These are phyloP conservation scores for Scyliorhinus canicula DNA, from an alignment of 2,797 vertebrate genomes.

Conservation along the genomic window DNA sequence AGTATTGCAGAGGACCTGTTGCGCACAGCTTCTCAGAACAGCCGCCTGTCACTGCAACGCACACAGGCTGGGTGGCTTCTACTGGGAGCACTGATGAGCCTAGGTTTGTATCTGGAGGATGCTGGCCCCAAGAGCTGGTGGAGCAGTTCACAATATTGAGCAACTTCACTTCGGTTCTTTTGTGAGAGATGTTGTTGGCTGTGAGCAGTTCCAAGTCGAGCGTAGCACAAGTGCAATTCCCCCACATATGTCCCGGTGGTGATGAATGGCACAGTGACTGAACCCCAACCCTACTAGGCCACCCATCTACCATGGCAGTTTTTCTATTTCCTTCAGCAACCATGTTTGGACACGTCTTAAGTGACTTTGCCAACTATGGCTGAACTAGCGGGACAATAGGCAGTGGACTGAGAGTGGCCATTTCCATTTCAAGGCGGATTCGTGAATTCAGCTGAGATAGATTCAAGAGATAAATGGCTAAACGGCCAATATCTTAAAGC, in stretches of 20 bases:
- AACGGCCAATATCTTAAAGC: background rate
- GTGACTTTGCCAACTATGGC: background rate
- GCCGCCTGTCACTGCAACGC: constrained; percentile 87
- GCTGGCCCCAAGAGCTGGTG: too few species aligned
- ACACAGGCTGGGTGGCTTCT: constrained; percentile 97
- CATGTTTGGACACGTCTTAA: background rate
- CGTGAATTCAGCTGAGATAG: background rate
- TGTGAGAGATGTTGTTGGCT: background rate
- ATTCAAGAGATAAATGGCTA: background rate
- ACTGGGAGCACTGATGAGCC: constrained; percentile 92
- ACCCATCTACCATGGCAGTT: background rate
- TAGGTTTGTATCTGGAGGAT: constrained; percentile 64
- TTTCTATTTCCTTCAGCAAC: background rate
- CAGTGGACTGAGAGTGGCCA: background rate
- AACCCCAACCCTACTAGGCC: background rate
- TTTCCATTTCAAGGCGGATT: background rate
- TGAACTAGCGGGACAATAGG: background rate
- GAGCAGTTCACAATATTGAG: background rate
- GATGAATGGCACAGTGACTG: background rate
- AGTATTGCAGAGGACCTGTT: constrained; percentile 95
- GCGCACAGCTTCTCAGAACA: constrained; percentile 90
- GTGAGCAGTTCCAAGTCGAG: background rate
- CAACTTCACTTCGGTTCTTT: background rate
- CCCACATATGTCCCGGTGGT: too few species aligned
- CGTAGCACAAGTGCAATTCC: background rate